Evolutionary conservation across 2,797 vertebrate genomes (phyloP), one percentile per base, ranked within the genome.

Genomic region (Fundulus diaphanus): DNA sequence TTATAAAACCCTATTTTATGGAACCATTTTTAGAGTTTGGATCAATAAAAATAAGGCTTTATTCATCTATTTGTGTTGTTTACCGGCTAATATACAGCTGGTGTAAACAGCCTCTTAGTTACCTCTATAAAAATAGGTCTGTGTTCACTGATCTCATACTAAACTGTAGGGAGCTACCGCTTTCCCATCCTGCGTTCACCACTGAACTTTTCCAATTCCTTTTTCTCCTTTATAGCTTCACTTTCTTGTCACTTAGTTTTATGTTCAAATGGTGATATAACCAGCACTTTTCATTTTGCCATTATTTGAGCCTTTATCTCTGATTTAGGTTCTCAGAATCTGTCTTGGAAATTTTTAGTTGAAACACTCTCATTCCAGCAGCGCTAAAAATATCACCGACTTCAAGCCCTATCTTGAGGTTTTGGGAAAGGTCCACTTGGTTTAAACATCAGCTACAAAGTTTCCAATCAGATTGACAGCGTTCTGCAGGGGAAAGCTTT

Each of bases 1-100:
- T 89, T 86, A 71, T 92, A 89, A 92, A 90, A 90, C 69, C 61
- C 70, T 46, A 69, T 89, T 93, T 90, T 90, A 85, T 72, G 73
- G 79, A 74, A 79, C 75, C 80, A 71, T 65, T 59, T 79, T 86
- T 44, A 7, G 65, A 77, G 78, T 77, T 80, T 81, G 74, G 74
- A 89, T 89, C 86, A 83, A 86, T 92, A 90, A 93, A 93, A 85
- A 82, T 57, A 85, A 89, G 80, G 85, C 82, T 82, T 85, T 79
- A 74, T 83, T 67, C 57, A 63, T 81, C 75, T 80, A 49, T 87
- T 87, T 77, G 61, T 82, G 80, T 75, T 78, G 81, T 88, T 91
- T 85, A 85, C 80, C 87, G 79, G 84, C 80, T 49, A 37, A 81
- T 88, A 86, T 77, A 82, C 78, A 86, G 83, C 76, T 78, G 61